Conservation (phyloP, 2,888 invertebrate species). For the Oscheius sp. region DNA sequence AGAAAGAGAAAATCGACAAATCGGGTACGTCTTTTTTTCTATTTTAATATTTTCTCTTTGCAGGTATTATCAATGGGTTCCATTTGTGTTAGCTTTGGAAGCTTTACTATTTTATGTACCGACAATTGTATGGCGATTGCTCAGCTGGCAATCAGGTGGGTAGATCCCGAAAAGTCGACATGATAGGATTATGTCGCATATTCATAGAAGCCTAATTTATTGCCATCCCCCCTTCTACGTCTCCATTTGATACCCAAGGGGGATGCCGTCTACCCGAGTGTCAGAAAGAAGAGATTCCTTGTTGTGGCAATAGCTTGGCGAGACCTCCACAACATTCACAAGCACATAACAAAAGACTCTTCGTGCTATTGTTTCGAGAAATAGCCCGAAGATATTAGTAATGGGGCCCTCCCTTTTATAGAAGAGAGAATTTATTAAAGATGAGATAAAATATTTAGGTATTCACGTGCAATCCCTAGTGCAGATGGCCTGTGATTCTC, state of each 20-base stretch:
- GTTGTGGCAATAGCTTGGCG: neutral
- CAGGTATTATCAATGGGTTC: constrained; percentile 71
- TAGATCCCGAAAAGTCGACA: neutral
- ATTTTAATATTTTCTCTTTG: constrained; percentile 10
- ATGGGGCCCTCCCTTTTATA: neutral
- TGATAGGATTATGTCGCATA: constrained; percentile 2
- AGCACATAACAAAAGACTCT: neutral
- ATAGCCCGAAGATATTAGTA: neutral
- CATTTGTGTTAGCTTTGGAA: constrained; percentile 72
- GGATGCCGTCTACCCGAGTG: constrained; percentile 1
- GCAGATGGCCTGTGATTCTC: constrained; percentile 73
- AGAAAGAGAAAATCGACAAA: constrained; percentile 72
- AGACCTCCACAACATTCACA: neutral
- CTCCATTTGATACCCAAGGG: constrained; percentile 26
- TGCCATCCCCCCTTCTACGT: neutral
- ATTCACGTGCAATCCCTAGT: constrained; percentile 73
- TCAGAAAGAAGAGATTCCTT: constrained; percentile 9
- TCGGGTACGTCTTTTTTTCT: constrained; percentile 55
- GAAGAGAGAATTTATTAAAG: neutral
- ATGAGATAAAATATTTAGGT: constrained; percentile 50
- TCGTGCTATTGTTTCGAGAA: neutral
- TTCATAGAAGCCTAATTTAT: constrained; percentile 28
- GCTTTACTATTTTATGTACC: constrained; percentile 73
- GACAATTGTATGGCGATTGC: constrained; percentile 73
- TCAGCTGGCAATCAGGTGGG: constrained; percentile 73